Evolutionary conservation across 2,888 invertebrate genomes (phyloP).

Genomic region (Drosophila niveifrons): DNA sequence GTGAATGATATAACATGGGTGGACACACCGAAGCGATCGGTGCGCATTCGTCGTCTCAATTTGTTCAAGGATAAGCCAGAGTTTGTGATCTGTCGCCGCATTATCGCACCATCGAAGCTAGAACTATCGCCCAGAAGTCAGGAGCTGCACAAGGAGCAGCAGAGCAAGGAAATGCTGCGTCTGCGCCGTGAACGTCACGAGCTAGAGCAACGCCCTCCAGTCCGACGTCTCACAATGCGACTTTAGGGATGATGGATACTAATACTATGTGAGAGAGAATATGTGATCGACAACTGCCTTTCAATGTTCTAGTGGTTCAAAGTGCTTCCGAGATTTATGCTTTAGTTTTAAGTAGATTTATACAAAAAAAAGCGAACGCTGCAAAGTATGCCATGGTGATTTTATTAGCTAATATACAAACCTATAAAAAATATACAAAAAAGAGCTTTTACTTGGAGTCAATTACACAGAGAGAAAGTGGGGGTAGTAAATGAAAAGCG

Average conservation of each 20-base stretch:
- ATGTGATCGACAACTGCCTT: constrained; percentile 35
- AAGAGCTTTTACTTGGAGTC: constrained; percentile 22
- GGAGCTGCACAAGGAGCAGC: constrained; percentile 43
- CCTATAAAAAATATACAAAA: constrained; percentile 11
- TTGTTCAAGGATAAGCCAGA: constrained; percentile 47
- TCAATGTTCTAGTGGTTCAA: constrained; percentile 13
- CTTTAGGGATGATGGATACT: constrained; percentile 29
- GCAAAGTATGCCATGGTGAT: constrained; percentile 61
- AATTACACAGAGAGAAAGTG: constrained; percentile 17
- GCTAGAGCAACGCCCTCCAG: constrained; percentile 46
- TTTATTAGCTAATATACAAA: constrained; percentile 41
- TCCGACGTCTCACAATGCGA: constrained; percentile 51
- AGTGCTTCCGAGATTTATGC: constrained; percentile 67
- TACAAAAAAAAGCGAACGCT: constrained; percentile 14
- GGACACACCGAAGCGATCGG: constrained; percentile 51
- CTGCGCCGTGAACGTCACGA: constrained; percentile 60
- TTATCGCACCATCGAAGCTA: background rate
- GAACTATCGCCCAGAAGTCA: constrained; percentile 51
- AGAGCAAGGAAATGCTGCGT: constrained; percentile 51
- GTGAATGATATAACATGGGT: constrained; percentile 23
- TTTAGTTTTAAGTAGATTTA: constrained; percentile 32
- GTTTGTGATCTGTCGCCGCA: constrained; percentile 57
- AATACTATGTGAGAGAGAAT: background rate
- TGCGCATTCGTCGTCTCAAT: constrained; percentile 57
- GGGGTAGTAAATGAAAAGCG: background rate